phyloP scores from a whole-genome alignment of 2,797 vertebrate genomes.

The Cryptoblepharus egeriae region DNA sequence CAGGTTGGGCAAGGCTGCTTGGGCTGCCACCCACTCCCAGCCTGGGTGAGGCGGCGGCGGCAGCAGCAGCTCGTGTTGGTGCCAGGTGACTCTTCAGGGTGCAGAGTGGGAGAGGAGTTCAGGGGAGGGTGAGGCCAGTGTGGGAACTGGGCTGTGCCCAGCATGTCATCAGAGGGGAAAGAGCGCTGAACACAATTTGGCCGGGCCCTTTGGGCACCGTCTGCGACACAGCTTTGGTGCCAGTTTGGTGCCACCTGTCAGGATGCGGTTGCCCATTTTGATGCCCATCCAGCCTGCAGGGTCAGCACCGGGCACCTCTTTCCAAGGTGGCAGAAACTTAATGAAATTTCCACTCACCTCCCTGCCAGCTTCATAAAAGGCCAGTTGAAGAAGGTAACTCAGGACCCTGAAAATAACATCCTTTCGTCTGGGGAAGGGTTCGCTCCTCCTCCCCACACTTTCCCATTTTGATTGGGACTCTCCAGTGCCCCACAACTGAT shows the following conservation, averaged over 20 bases:
- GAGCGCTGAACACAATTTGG: too few species aligned
- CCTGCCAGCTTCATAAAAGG: neutral
- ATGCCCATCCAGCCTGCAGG: too few species aligned
- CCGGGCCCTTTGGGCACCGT: neutral
- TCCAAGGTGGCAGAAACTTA: neutral
- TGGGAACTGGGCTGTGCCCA: neutral
- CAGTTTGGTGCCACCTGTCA: too few species aligned
- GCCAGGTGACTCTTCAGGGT: conserved; percentile 11
- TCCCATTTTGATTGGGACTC: too few species aligned
- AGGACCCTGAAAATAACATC: too few species aligned
- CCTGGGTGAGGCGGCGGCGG: neutral
- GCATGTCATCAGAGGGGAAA: neutral
- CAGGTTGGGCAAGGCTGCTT: neutral
- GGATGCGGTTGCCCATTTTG: too few species aligned
- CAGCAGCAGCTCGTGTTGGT: neutral
- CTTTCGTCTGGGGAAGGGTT: too few species aligned
- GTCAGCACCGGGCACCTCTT: neutral
- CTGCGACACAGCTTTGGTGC: too few species aligned
- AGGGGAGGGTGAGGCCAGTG: neutral
- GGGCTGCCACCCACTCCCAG: neutral
- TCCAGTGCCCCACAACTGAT: too few species aligned
- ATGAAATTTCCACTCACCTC: neutral
- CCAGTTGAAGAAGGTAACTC: too few species aligned
- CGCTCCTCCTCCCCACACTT: too few species aligned
- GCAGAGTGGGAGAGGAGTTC: neutral